Conservation (phyloP, 2,113 vertebrate genomes). For the Atrichornis clamosus region DNA sequence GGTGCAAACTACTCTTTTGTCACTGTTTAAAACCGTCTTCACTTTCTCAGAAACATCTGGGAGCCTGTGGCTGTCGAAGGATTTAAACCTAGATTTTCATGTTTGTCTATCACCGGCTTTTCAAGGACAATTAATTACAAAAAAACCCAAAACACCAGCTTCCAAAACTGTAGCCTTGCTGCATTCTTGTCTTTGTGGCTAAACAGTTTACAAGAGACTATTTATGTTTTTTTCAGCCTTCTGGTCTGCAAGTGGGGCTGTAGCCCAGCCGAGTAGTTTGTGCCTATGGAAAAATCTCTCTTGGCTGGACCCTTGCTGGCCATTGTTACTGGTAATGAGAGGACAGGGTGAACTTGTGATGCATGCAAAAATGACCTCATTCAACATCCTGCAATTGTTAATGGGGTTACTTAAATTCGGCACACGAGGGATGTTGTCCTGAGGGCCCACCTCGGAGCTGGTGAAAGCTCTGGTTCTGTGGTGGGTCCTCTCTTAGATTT, state of each 20-base stretch:
- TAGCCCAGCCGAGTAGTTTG: not conserved
- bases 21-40: not conserved
- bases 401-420: constrained; percentile 10
- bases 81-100: not conserved
- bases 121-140: not conserved
- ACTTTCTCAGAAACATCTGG: not conserved
- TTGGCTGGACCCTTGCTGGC: not conserved
- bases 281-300: constrained; percentile 16
- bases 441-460: not conserved
- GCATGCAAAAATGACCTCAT: constrained; percentile 21
- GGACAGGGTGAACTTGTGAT: constrained; percentile 27
- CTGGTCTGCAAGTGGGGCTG: not conserved
- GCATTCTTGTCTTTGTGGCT: not conserved
- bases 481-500: not conserved
- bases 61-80: not conserved
- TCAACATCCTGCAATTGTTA: constrained; percentile 59
- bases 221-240: not conserved
- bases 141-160: not conserved
- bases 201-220: not conserved
- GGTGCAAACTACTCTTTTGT: not conserved
- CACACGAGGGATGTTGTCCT: not conserved
- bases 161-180: not conserved
- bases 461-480: constrained; percentile 1
- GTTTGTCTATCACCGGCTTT: not conserved
- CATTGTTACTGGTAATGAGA: constrained; percentile 50